Evolutionary conservation across 1,140 invertebrate species (phyloP), one percentile per base, ranked within the genome.

Genomic region (Venustaconcha ellipsiformis): DNA sequence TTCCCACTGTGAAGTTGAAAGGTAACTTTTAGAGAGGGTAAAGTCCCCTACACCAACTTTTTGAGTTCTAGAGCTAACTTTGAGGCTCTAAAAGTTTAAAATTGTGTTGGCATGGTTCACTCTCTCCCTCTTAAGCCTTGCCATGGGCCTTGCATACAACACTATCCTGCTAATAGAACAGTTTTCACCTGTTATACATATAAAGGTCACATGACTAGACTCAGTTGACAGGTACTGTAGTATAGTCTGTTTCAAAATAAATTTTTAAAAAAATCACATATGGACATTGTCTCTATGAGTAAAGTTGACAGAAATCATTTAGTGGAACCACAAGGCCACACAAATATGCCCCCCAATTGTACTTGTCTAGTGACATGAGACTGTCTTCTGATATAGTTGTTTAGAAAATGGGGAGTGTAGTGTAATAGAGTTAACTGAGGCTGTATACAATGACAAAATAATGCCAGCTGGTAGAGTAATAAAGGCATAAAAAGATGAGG

Each of bases 201-300:
- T n/a, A 1, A 64, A 23, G 57, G 48, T 71, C 70, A 71, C 70
- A 71, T 71, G 70, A 60, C 20, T 63, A 67, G 18, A 37, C 57
- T 67, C 66, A 67, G 55, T 48, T 72, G 71, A n/a, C 71, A 73
- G 71, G 63, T 73, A 17, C 37, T 64, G 48, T 67, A 68, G 60
- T 77, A 77, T 77, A 77, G 75, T 77, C 75, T 72, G 70, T 77
- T 77, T 77, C 75, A 75, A 23, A 62, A 26, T n/a, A n/a, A n/a
- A n/a, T n/a, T 23, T 23, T 1, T 23, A 23, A 23, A 23, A 23
- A 23, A 23, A 23, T 37, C 37, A 37, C 37, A 37, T 37, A 4
- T 6, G 37, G 37, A 37, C 8, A 37, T 8, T 37, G 37, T 37
- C 37, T 37, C 37, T 37, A 37, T 37, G 4, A 37, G 37, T 37